phyloP scores from a whole-genome alignment of 2,113 vertebrate species.

The Etheostoma cragini region DNA sequence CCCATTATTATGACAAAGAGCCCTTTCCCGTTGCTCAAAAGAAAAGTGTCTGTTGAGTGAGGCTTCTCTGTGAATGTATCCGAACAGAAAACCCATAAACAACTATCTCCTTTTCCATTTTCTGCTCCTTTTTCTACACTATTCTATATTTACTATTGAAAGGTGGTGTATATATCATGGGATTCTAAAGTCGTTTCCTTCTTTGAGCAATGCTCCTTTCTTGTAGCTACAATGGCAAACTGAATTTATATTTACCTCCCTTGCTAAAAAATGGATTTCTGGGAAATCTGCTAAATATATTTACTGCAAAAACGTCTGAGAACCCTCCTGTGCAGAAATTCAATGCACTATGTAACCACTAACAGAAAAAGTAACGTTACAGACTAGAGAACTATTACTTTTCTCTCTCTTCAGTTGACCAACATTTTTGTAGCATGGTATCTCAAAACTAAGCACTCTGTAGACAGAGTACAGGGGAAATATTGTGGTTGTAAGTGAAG shows the following conservation, averaged over 20 bases:
- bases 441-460: not conserved
- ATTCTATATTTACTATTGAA: not conserved
- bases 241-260: not conserved
- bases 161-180: not conserved
- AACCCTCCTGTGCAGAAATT: not conserved
- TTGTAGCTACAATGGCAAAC: not conserved
- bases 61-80: not conserved
- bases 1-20: slow-evolving; percentile 33
- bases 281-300: slow-evolving; percentile 9
- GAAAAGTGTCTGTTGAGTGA: slow-evolving; percentile 8
- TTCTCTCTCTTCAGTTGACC: not conserved
- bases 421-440: not conserved
- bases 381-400: not conserved
- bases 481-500: not conserved
- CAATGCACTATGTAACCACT: not conserved
- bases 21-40: not conserved
- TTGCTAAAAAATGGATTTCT: not conserved
- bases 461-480: not conserved
- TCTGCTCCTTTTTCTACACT: not conserved
- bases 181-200: not conserved
- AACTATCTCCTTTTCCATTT: not conserved
- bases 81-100: not conserved
- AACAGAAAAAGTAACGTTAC: not conserved
- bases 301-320: not conserved
- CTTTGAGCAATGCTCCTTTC: not conserved